Evolutionary conservation across 1,140 invertebrate genomes (phyloP), one percentile per base, ranked within the genome.

Genomic region (Pectinophora gossypiella): DNA sequence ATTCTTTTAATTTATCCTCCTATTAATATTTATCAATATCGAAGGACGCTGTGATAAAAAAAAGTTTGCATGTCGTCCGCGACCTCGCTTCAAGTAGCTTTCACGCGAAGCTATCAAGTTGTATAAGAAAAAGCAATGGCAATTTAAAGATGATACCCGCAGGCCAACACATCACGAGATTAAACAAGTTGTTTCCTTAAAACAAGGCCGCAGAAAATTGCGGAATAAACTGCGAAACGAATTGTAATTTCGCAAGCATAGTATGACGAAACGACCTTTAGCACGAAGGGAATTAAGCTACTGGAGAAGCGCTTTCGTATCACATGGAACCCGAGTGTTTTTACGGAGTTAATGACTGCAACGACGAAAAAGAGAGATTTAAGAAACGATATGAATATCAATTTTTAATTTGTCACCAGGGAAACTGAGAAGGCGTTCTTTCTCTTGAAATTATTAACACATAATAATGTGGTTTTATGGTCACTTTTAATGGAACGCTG

Each of bases 391-490:
- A 66, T 56, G 62, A 51, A 59, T 62, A 61, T 61, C 45, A 64
- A 62, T 68, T 70, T 69, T 75, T 69, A 74, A 81, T 81, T 76
- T 72, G 70, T 74, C 64, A 67, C 56, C 32, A 62, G 44, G 49
- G 54, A 57, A 61, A 64, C 48, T 59, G 44, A 53, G 65, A 59
- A 63, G 62, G 55, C 55, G 56, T 72, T 77, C 64, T 72, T 78
- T 78, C 72, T 71, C 63, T 75, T 72, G 62, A 76, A 85, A 80
- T 82, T 85, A 85, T 84, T 82, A 80, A 82, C 79, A 85, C 79
- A 85, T 85, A 84, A 84, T 85, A 84, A 80, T 79, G 76, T 77
- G 73, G 79, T 76, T 85, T 84, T 85, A 85, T 81, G 72, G 64
- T 73, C 76, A 74, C 74, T 81, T 79, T 82, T 84, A 82, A 84